Evolutionary conservation across 2,797 vertebrate species (phyloP).

Genomic region (Anabacerthia variegaticeps): DNA sequence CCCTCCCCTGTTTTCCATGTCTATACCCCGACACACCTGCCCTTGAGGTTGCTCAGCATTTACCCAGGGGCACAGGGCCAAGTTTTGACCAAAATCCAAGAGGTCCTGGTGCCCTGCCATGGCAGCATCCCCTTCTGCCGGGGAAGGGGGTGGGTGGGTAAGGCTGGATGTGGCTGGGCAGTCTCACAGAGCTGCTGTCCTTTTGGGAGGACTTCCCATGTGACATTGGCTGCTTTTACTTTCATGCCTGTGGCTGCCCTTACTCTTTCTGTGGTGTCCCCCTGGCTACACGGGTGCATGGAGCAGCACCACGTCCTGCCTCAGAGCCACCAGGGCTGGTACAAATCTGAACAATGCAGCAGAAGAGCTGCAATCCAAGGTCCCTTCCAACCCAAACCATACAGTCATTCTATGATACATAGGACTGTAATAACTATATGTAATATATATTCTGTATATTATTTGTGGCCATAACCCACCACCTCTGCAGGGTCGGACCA

Average conservation of each 20-base stretch:
- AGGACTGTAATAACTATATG: background rate
- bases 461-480: background rate
- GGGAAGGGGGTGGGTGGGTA: background rate
- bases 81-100: background rate
- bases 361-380: background rate
- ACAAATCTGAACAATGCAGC: background rate
- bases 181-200: background rate
- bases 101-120: background rate
- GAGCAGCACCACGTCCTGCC: background rate
- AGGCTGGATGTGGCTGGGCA: background rate
- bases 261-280: background rate
- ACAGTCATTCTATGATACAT: background rate
- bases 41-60: background rate
- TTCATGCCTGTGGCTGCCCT: background rate
- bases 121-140: background rate
- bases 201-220: background rate
- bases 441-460: too few relatives aligned
- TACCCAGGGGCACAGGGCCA: background rate
- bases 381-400: background rate
- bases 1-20: background rate
- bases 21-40: background rate
- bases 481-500: background rate
- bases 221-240: background rate
- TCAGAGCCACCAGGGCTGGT: background rate
- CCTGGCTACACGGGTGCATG: background rate